phyloP scores from a whole-genome alignment of 2,113 vertebrate genomes.

The Illadopsis cleaveri region DNA sequence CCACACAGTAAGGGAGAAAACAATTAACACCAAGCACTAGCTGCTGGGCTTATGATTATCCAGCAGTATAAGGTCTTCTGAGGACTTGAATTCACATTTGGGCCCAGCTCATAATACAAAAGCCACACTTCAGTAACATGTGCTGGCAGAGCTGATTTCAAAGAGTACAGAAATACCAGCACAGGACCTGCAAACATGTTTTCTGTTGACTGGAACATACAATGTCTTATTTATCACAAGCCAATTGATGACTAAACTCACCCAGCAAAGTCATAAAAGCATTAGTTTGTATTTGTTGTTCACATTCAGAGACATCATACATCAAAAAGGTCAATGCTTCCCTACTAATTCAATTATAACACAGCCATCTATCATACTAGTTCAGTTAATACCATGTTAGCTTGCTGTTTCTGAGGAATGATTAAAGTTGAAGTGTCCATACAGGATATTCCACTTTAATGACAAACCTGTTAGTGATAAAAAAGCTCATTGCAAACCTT shows the following conservation, averaged over 20 bases:
- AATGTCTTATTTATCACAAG: slow-evolving; percentile 55
- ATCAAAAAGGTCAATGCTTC: slow-evolving; percentile 70
- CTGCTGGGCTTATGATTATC: slow-evolving; percentile 32
- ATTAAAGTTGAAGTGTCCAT: neutral
- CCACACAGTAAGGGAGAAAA: slow-evolving; percentile 25
- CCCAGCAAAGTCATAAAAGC: slow-evolving; percentile 56
- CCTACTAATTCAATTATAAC: slow-evolving; percentile 69
- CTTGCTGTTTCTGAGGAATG: neutral
- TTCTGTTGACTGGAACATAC: neutral
- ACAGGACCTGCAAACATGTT: slow-evolving; percentile 23
- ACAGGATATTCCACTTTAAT: neutral
- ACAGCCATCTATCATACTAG: slow-evolving; percentile 45
- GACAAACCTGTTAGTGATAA: neutral
- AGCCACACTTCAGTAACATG: neutral
- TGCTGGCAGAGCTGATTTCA: slow-evolving; percentile 19
- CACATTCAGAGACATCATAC: slow-evolving; percentile 45
- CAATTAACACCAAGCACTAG: slow-evolving; percentile 37
- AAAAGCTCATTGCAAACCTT: neutral
- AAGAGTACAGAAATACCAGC: neutral
- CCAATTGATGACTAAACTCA: slow-evolving; percentile 50
- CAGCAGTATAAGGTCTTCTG: slow-evolving; percentile 19
- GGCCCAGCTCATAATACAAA: neutral
- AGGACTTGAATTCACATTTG: neutral
- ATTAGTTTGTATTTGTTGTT: slow-evolving; percentile 65
- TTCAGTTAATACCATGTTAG: neutral